phyloP scores from a whole-genome alignment of 2,113 vertebrate species.

The Paradisaea rubra region DNA sequence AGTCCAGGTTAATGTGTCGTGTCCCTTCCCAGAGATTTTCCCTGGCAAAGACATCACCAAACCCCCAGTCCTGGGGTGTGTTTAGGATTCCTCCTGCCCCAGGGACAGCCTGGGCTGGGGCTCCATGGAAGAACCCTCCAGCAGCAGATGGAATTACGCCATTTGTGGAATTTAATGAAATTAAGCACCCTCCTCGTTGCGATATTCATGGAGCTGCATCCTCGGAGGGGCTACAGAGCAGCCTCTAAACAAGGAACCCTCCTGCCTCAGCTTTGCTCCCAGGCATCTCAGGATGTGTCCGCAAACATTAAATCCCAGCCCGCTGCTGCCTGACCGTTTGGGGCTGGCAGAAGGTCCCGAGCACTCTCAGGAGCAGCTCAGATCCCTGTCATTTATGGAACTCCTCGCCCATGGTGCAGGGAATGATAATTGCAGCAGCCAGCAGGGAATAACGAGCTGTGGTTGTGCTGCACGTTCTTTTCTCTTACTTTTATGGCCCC shows the following conservation, averaged over 20 bases:
- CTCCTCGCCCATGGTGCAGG: background rate
- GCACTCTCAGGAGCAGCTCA: background rate
- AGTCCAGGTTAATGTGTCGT: accelerated
- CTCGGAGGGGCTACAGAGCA: background rate
- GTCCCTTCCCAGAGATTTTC: background rate
- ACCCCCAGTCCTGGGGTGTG: background rate
- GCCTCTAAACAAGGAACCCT: background rate
- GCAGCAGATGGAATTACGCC: background rate
- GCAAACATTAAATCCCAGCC: background rate
- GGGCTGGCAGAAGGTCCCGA: background rate
- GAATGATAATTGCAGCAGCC: background rate
- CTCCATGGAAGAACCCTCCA: background rate
- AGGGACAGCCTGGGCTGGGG: background rate
- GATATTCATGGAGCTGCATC: background rate
- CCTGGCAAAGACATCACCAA: background rate
- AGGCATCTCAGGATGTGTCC: slow-evolving; percentile 17
- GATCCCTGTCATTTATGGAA: slow-evolving; percentile 9
- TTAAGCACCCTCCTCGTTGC: background rate
- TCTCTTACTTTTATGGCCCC: background rate
- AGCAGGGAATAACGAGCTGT: background rate
- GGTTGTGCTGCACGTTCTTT: background rate
- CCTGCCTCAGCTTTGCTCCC: background rate
- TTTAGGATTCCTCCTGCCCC: background rate
- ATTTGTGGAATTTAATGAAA: background rate
- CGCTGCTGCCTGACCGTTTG: background rate